Conservation (phyloP, 2,888 invertebrate genomes). For the Galerucella pusilla region DNA sequence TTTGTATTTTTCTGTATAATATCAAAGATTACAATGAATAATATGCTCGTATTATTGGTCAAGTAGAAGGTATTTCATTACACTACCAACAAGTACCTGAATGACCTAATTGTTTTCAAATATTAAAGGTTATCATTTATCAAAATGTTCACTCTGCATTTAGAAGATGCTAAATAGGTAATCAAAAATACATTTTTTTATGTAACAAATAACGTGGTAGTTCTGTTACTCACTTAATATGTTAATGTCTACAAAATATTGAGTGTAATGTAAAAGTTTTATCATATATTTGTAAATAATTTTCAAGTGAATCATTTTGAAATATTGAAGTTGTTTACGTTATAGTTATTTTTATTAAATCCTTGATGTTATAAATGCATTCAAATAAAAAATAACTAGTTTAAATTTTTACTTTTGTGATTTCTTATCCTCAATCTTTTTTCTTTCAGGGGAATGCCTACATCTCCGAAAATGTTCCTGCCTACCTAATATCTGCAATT, state of each 20-base stretch:
- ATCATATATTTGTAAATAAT: background rate
- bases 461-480: constrained; percentile 45
- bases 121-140: background rate
- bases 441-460: constrained; percentile 31
- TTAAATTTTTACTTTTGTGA: too few relatives aligned
- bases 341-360: background rate
- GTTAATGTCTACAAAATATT: too few relatives aligned
- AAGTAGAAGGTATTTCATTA: background rate
- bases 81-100: background rate
- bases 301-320: background rate
- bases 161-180: background rate
- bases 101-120: background rate
- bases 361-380: background rate
- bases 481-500: constrained; percentile 42
- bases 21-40: background rate
- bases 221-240: too few relatives aligned
- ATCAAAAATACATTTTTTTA: background rate
- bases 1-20: background rate
- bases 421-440: background rate
- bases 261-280: background rate
- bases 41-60: background rate
- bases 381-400: too few relatives aligned
- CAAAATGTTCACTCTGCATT: background rate
- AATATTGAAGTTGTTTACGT: background rate
- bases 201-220: background rate